These are phyloP conservation scores for Temnothorax nylanderi DNA, from an alignment of 1,140 invertebrate genomes.

Conservation along the genomic window DNA sequence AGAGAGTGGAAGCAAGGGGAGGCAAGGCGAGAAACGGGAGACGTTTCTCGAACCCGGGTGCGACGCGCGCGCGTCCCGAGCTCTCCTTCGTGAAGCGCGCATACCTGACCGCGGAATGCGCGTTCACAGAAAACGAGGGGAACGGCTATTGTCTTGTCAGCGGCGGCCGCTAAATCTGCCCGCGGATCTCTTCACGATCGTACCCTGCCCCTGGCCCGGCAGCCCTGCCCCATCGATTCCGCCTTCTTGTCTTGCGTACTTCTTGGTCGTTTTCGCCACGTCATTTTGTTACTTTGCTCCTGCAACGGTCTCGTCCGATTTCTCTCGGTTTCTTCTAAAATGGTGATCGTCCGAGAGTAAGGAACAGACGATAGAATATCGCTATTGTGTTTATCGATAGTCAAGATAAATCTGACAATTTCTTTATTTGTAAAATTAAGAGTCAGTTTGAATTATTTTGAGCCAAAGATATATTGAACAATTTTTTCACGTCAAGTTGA, in stretches of 20 bases:
- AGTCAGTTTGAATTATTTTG: neutral
- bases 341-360: neutral
- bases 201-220: conserved; percentile 53
- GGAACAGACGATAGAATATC: neutral
- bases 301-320: conserved; percentile 10
- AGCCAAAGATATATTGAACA: neutral
- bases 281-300: conserved; percentile 64
- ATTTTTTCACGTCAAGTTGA: neutral
- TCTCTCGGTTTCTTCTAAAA: conserved; percentile 23
- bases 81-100: conserved; percentile 65
- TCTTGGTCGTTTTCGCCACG: conserved; percentile 54
- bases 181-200: conserved; percentile 81
- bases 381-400: neutral
- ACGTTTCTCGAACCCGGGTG: conserved; percentile 55
- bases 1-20: neutral
- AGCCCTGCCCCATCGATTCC: conserved; percentile 42
- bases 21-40: conserved; percentile 39
- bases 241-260: conserved; percentile 59
- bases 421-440: neutral
- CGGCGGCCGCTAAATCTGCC: conserved; percentile 82
- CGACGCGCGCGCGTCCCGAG: conserved; percentile 62
- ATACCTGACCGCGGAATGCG: conserved; percentile 78
- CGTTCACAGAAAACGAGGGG: conserved; percentile 77
- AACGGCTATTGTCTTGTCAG: conserved; percentile 84
- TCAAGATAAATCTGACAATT: neutral